These are phyloP conservation scores for Melanostoma mellinum DNA, from an alignment of 2,888 invertebrate species.

Conservation along the genomic window DNA sequence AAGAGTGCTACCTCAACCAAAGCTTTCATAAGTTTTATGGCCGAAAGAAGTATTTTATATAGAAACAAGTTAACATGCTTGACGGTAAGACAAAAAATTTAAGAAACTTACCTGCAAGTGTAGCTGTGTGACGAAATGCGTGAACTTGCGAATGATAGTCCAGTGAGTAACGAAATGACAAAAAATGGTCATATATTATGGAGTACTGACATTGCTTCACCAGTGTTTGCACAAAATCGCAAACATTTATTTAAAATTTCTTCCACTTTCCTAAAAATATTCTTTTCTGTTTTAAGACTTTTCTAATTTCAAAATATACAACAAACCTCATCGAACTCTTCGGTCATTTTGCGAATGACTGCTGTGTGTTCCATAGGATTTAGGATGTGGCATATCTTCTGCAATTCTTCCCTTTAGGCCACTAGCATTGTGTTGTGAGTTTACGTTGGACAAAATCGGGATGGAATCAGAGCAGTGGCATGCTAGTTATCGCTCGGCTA, in stretches of 20 bases:
- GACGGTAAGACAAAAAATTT: not conserved
- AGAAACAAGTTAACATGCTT: not conserved
- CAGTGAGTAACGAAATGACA: constrained; percentile 98
- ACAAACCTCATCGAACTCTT: constrained; percentile 97
- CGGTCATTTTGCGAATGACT: constrained; percentile 99
- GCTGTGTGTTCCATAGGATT: constrained; percentile 99
- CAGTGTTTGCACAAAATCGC: constrained; percentile 97
- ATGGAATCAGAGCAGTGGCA: too few species aligned
- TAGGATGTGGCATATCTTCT: constrained; percentile 95
- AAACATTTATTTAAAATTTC: constrained; percentile 97
- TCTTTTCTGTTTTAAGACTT: too few species aligned
- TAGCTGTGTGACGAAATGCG: constrained; percentile 96
- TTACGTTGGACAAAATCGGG: too few species aligned
- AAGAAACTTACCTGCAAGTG: constrained; percentile 87
- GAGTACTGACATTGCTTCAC: constrained; percentile 99
- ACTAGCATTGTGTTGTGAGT: constrained; percentile 95
- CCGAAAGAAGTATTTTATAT: constrained; percentile 82
- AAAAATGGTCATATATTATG: constrained; percentile 98
- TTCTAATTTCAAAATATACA: not conserved
- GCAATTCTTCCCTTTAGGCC: constrained; percentile 98
- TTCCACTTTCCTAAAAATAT: constrained; percentile 95
- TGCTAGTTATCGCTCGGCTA: too few species aligned
- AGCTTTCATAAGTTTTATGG: constrained; percentile 99
- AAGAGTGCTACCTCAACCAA: constrained; percentile 98
- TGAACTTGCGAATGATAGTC: constrained; percentile 98